These are phyloP conservation scores for Xanthia togata DNA, from an alignment of 2,888 invertebrate genomes.

Conservation along the genomic window DNA sequence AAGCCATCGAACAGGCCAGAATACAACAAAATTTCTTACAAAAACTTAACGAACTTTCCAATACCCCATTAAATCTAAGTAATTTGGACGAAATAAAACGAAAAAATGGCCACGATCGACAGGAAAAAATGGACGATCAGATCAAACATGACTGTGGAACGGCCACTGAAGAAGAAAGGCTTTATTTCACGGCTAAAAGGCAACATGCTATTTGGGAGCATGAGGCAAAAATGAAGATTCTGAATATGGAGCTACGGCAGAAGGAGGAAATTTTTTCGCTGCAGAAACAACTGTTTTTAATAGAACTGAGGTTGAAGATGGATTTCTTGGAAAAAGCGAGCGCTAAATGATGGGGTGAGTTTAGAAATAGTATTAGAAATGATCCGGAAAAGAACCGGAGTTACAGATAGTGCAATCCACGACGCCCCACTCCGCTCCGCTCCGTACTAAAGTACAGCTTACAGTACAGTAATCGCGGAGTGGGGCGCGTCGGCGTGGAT, in stretches of 20 bases:
- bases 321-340: constrained; percentile 88
- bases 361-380: not conserved
- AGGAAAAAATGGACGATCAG: constrained; percentile 74
- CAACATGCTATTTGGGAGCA: constrained; percentile 89
- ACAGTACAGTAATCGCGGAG: too few species aligned
- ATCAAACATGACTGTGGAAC: constrained; percentile 77
- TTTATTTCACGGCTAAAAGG: constrained; percentile 86
- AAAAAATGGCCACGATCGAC: constrained; percentile 77
- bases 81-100: constrained; percentile 80
- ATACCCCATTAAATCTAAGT: constrained; percentile 86
- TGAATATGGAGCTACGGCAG: constrained; percentile 87
- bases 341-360: constrained; percentile 78
- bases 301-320: constrained; percentile 88
- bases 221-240: constrained; percentile 89
- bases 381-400: too few species aligned
- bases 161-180: constrained; percentile 83
- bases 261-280: constrained; percentile 89
- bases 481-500: too few species aligned
- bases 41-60: constrained; percentile 85
- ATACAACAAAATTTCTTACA: constrained; percentile 85
- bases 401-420: too few species aligned
- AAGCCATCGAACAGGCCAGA: constrained; percentile 85
- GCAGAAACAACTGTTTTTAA: constrained; percentile 88
- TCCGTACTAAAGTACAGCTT: too few species aligned
- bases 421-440: too few species aligned